Base-by-base conservation (phyloP, 2,888 invertebrate species). In the Artemia sinica region DNA sequence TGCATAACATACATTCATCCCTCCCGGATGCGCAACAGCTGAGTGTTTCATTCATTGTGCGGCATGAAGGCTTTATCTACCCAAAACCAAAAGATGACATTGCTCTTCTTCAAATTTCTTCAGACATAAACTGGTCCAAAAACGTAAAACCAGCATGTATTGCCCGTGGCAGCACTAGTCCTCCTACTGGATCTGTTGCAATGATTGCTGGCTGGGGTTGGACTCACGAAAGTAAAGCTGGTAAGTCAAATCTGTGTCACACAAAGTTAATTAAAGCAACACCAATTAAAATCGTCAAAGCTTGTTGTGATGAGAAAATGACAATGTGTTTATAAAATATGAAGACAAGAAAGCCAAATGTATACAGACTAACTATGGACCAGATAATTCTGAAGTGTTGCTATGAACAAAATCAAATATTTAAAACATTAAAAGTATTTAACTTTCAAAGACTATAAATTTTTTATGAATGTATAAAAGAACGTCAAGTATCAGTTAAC, bases 171-270 rank as follows among this genome's bases (percentile, higher is more conserved):
- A 72, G 69, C 12, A 72, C 74, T 71, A 78, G 77, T n/a, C 79
- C 75, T 51, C 84, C 82, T 73, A 81, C 81, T 67, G 84, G 85
- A 1, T 76, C 77, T 0, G 74, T 80, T 28, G 90, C 86, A 0
- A 84, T 84, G 0, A 88, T 88, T 0, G 87, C 88, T 48, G 91
- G 91, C 8, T 91, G 91, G 91, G 91, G 91, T 0, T 89, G 89
- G 83, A 86, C 87, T 0, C 80, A 86, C 72, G 91, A 91, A 77
- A 82, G 87, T 74, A 68, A 68, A 12, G 66, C 67, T 28, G 70
- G 70, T 70, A 14, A 58, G 58, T 58, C 58, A 18, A 18, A 18
- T 18, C 18, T 18, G 18, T 18, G 18, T 18, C 18, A 18, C 18
- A 18, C 18, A 18, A 18, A 18, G 18, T 18, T 18, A 18, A 18